phyloP scores from a whole-genome alignment of 2,113 vertebrate genomes.

The Upupa epops region DNA sequence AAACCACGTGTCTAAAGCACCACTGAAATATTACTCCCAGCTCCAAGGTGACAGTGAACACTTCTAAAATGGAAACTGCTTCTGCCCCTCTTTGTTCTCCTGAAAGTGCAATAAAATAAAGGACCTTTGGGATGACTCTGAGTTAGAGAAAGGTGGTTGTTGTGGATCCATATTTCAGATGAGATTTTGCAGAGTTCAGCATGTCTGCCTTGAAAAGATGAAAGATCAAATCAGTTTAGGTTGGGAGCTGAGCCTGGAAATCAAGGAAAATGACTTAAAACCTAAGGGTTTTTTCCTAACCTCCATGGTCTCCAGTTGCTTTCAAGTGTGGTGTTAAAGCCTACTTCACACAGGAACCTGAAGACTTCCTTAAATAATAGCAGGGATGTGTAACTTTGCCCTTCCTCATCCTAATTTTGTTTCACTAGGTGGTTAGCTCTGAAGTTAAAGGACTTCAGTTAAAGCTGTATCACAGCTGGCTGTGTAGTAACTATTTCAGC shows the following conservation, averaged over 20 bases:
- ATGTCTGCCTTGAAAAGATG: not conserved
- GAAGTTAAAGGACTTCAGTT: not conserved
- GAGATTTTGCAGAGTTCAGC: not conserved
- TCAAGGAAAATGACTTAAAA: not conserved
- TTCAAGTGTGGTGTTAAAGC: not conserved
- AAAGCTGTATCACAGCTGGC: not conserved
- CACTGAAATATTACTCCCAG: slow-evolving; percentile 29
- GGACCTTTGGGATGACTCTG: not conserved
- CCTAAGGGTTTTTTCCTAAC: not conserved
- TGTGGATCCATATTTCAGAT: not conserved
- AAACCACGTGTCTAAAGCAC: slow-evolving; percentile 13
- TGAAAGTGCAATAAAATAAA: not conserved
- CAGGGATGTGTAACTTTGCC: not conserved
- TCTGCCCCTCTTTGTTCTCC: not conserved
- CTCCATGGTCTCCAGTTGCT: not conserved
- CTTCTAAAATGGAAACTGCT: not conserved
- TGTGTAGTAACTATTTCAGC: not conserved
- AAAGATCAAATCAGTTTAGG: not conserved
- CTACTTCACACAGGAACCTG: not conserved
- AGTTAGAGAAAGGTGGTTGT: not conserved
- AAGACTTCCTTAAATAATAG: not conserved
- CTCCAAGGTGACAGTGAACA: not conserved
- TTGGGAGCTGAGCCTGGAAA: not conserved
- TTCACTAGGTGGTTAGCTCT: not conserved
- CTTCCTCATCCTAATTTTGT: not conserved